Percentiles rank a stretch among this genome's conserved stretches.
phyloP scores from a whole-genome alignment of 2,113 vertebrate species.

The Gyps fulvus region DNA sequence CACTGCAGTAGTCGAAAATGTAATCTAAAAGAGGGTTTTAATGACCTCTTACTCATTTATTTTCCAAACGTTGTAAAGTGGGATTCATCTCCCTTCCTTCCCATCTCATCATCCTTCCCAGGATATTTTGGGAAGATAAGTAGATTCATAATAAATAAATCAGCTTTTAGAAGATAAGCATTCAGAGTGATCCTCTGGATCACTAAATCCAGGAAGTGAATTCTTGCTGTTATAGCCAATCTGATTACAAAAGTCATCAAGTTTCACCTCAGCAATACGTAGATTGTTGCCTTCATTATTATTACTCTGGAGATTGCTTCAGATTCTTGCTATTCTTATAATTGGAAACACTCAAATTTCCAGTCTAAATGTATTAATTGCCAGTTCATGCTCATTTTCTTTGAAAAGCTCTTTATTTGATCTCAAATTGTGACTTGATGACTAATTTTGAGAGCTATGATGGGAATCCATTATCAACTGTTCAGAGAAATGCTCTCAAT shows the following conservation, averaged over 20 bases:
- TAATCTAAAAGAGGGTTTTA: background rate
- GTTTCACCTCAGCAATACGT: background rate
- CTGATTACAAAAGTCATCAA: background rate
- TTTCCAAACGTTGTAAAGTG: background rate
- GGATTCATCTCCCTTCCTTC: background rate
- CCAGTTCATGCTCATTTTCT: constrained; percentile 5
- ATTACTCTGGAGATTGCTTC: background rate
- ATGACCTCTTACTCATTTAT: rapidly evolving
- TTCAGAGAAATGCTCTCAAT: constrained; percentile 6
- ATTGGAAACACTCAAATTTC: background rate
- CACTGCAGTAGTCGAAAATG: background rate
- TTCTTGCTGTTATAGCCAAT: background rate
- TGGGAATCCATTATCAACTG: constrained; percentile 9
- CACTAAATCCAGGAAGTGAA: background rate
- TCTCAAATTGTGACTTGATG: constrained; percentile 1
- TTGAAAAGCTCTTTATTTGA: constrained; percentile 28
- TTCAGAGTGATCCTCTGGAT: background rate
- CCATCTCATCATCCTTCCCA: background rate
- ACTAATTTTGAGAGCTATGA: constrained; percentile 32
- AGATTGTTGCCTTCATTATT: background rate
- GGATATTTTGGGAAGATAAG: background rate
- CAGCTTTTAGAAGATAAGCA: background rate
- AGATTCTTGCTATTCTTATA: background rate
- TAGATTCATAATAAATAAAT: background rate
- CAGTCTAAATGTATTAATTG: constrained; percentile 26